Conservation (phyloP, 1,140 invertebrate genomes). For the Zaprionus inermis region DNA sequence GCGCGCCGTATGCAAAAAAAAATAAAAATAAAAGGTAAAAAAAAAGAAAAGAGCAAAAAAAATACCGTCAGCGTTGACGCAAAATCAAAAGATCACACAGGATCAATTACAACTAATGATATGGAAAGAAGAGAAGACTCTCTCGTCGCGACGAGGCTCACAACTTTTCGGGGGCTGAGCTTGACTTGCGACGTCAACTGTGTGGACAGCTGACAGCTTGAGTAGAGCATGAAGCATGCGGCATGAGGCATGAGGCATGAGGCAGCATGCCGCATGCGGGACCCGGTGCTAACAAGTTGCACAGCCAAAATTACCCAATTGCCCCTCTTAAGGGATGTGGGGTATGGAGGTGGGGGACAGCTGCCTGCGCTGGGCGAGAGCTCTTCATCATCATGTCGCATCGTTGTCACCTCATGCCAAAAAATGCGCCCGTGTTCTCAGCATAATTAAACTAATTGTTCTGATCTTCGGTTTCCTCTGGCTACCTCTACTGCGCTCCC, state of each 20-base stretch:
- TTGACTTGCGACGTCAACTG: slow-evolving; percentile 61
- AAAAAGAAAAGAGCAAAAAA: background rate
- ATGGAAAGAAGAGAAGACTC: slow-evolving; percentile 53
- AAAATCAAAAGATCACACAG: slow-evolving; percentile 82
- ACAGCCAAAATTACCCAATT: slow-evolving; percentile 77
- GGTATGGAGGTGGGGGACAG: background rate
- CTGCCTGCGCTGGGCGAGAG: slow-evolving; percentile 38
- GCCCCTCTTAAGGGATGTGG: slow-evolving; percentile 11
- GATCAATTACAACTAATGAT: slow-evolving; percentile 83
- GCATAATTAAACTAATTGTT: slow-evolving; percentile 82
- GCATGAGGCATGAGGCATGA: background rate
- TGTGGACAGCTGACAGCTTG: slow-evolving; percentile 25
- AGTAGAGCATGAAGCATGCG: background rate
- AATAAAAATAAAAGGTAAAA: background rate
- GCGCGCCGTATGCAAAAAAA: slow-evolving; percentile 32
- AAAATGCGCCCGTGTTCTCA: slow-evolving; percentile 62
- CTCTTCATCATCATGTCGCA: slow-evolving; percentile 80
- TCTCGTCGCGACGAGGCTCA: background rate
- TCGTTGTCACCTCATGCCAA: slow-evolving; percentile 79
- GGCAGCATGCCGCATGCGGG: slow-evolving; percentile 65
- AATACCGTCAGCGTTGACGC: slow-evolving; percentile 75
- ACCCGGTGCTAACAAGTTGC: slow-evolving; percentile 77
- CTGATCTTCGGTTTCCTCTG: slow-evolving; percentile 27
- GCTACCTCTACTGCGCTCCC: background rate
- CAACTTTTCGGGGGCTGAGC: slow-evolving; percentile 11